Base-by-base conservation (phyloP, 2,797 vertebrate genomes). In the Prunella strophiata region DNA sequence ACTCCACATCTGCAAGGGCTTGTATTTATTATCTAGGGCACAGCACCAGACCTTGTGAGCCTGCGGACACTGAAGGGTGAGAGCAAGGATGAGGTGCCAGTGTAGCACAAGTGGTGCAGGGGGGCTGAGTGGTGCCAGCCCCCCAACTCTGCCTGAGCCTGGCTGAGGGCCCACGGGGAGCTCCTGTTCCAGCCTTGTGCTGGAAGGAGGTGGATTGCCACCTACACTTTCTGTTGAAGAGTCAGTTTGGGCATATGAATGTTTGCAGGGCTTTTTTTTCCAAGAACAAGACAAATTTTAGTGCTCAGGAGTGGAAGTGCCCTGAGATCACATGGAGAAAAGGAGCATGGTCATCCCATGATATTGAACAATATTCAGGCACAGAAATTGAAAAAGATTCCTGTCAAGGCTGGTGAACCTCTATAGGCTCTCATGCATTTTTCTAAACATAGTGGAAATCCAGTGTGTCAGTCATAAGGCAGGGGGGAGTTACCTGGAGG, bases 51-150 rank as follows among this genome's bases (percentile, higher is more conserved):
- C 38, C 23, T 57, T 38, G 8, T 9, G 6, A 74, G 36, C 45
- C 25, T 2, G 7, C 72, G 83, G 79, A 29, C 0, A 2, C 68
- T 32, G 68, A 65, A 68, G 58, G 65, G 42, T 59, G 59, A 36
- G 38, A 36, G 32, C 15, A 40, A 72, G 34, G 50, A 27, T 0
- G 4, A 88, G 48, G 11, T 3, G 2, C 51, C 30, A 21, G 26
- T 0, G 0, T 2, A 10, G 55, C 43, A 57, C 63, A 51, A 43
- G 3, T 11, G 80, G 10, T 1, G 0, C 23, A n/a, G 25, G 26
- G 38, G 26, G 42, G 9, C 63, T 68, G 62, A 1, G 4, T 38
- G 45, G 23, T 79, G 59, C 34, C 6, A 19, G 34, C 4, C 14
- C 22, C 16, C 42, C 1, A 2, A 8, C 34, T 75, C 61, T 57